Base-by-base conservation (phyloP, 2,797 vertebrate genomes). In the Poeciliopsis paucimaculata region DNA sequence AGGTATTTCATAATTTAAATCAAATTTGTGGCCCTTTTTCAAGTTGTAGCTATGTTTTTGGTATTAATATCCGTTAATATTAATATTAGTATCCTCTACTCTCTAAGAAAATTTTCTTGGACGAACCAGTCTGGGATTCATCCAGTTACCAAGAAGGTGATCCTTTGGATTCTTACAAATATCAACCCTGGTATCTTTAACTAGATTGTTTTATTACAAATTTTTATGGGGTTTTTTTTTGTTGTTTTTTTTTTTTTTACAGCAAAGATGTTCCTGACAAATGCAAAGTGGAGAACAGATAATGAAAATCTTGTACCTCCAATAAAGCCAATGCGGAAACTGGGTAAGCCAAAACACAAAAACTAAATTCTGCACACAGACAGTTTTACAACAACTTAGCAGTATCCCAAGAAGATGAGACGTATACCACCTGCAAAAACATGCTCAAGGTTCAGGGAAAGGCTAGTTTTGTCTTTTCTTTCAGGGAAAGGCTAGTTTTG, bases 271-370 rank as follows among this genome's bases (percentile, higher is more conserved):
- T 77, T 89, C 43, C 43, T 94, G 62, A 0, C 0, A 5, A 0
- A 0, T 62, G 60, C 6, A 73, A 86, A 83, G 15, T 6, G 0
- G 71, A 83, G 2, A 75, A 0, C 3, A 0, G 15, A 72, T 1
- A 47, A 57, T 10, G 71, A 47, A 80, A 0, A 0, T 0, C 79
- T 90, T 34, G 0, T n/a, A 8, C 87, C 88, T 0, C 0, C 0
- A 28, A 83, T 94, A 66, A 55, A 0, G 0, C 47, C 76, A 2
- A 10, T 39, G 73, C 39, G 1, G n/a, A 88, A 82, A 49, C 72
- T 94, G 55, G 26, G 93, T 94, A 89, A 87, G 93, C 26, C 13
- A 18, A 16, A 28, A 43, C 41, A 43, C 41, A 43, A 10, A 43
- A 43, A 43, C 10, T 43, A 43, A 10, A 43, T 39, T 39, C 36